Percentiles rank a stretch among this genome's conserved stretches.
Evolutionary conservation across 2,797 vertebrate genomes (phyloP).

Genomic region (Acanthopagrus latus): DNA sequence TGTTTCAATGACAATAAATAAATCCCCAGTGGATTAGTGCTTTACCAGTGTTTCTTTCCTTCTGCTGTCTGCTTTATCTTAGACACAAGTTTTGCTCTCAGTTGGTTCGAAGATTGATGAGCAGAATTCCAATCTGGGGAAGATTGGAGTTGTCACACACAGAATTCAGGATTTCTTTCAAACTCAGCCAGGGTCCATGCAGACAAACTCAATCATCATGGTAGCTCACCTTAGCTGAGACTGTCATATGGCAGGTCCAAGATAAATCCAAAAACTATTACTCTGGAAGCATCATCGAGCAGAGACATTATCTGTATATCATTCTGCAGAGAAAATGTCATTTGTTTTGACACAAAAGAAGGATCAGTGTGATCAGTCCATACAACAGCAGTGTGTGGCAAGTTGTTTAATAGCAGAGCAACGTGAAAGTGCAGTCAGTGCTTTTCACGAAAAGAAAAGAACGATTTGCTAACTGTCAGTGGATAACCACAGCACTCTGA

Average conservation of each 20-base stretch:
- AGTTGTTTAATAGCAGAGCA: constrained; percentile 13
- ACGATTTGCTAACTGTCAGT: constrained; percentile 36
- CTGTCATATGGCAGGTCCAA: constrained; percentile 45
- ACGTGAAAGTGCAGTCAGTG: constrained; percentile 6
- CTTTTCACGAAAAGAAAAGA: constrained; percentile 5
- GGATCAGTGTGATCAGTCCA: constrained; percentile 22
- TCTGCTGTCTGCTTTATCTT: constrained; percentile 26
- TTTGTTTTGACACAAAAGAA: constrained; percentile 25
- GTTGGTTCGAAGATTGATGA: constrained; percentile 64
- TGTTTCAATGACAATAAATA: constrained; percentile 32
- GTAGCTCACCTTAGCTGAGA: constrained; percentile 52
- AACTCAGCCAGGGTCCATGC: constrained; percentile 43
- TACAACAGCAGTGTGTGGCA: constrained; percentile 6
- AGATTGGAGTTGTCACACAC: constrained; percentile 42
- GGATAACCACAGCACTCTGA: constrained; percentile 39
- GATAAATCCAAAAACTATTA: constrained; percentile 53
- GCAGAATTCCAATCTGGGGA: constrained; percentile 46
- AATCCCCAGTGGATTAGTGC: constrained; percentile 47
- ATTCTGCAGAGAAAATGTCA: constrained; percentile 24
- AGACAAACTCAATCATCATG: constrained; percentile 48
- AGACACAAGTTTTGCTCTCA: constrained; percentile 48
- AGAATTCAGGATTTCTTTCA: constrained; percentile 49
- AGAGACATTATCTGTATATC: constrained; percentile 19
- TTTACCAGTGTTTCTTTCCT: constrained; percentile 53
- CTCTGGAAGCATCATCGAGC: background rate